Evolutionary conservation across 2,888 invertebrate genomes (phyloP).

Genomic region (Bedellia somnulentella): DNA sequence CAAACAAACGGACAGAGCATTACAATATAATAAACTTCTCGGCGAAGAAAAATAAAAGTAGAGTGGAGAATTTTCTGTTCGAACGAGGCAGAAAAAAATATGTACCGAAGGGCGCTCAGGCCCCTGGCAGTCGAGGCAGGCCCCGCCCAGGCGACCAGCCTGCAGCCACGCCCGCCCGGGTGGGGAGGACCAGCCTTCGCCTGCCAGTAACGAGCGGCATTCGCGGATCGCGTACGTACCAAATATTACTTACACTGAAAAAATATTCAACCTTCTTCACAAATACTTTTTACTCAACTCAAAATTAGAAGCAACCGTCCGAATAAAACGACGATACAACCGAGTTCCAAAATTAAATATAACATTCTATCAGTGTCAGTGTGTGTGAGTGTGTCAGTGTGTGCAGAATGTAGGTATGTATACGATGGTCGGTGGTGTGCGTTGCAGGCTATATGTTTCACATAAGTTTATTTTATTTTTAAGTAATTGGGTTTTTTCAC

Average conservation of each 20-base stretch:
- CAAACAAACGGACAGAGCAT: conserved; percentile 29
- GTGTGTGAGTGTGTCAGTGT: conserved; percentile 10
- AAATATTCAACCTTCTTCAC: no score
- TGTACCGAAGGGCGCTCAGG: conserved; percentile 7
- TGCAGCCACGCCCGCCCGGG: conserved; percentile 24
- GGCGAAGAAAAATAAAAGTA: conserved; percentile 27
- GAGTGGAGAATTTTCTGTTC: conserved; percentile 18
- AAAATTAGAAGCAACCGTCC: no score
- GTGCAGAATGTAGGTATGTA: no score
- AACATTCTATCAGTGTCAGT: no score
- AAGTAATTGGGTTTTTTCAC: no score
- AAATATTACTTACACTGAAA: no score
- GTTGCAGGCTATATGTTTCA: no score
- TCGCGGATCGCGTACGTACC: conserved; percentile 42
- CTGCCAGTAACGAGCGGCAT: conserved; percentile 39
- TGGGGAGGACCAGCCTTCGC: conserved; percentile 26
- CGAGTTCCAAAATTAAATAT: no score
- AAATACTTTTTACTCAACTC: no score
- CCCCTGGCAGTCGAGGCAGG: conserved; percentile 16
- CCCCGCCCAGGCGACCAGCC: conserved; percentile 33
- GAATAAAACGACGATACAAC: no score
- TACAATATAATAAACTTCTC: conserved; percentile 43
- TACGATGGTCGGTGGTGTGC: no score
- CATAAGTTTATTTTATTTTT: no score
- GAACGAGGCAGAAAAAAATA: conserved; percentile 28